Evolutionary conservation across 1,140 invertebrate genomes (phyloP).

Genomic region (Drosophila asahinai): DNA sequence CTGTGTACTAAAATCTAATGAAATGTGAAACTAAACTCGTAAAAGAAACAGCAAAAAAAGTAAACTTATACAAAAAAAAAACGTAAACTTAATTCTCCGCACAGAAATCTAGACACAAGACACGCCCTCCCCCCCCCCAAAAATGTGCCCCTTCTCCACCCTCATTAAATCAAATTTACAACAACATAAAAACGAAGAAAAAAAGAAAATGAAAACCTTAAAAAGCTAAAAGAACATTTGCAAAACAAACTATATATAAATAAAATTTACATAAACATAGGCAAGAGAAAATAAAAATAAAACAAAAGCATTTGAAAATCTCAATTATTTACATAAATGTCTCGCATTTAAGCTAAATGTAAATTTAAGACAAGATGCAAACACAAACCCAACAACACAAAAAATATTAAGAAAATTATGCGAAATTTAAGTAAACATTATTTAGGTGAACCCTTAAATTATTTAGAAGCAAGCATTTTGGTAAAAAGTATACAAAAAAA

Average conservation of each 20-base stretch:
- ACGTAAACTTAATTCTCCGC: conserved; percentile 58
- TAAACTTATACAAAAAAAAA: conserved; percentile 36
- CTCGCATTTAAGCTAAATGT: conserved; percentile 81
- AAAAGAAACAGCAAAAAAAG: conserved; percentile 41
- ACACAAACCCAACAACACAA: conserved; percentile 37
- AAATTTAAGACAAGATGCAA: conserved; percentile 61
- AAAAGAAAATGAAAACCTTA: conserved; percentile 39
- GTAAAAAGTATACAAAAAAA: conserved; percentile 35
- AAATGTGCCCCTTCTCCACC: conserved; percentile 31
- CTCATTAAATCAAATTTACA: conserved; percentile 81
- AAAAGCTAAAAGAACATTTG: conserved; percentile 55
- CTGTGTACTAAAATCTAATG: conserved; percentile 71
- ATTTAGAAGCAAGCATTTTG: conserved; percentile 59
- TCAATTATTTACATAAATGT: conserved; percentile 84
- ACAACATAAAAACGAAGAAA: conserved; percentile 46
- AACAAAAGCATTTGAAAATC: conserved; percentile 52
- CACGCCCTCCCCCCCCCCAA: conserved; percentile 37
- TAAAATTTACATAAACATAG: conserved; percentile 76
- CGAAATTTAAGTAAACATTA: conserved; percentile 38
- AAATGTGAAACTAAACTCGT: conserved; percentile 64
- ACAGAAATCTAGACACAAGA: conserved; percentile 60
- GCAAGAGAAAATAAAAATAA: conserved; percentile 47
- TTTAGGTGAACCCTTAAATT: conserved; percentile 47
- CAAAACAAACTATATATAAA: conserved; percentile 65
- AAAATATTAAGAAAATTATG: conserved; percentile 39